Evolutionary conservation across 2,888 invertebrate species (phyloP).

Genomic region (Catocala nupta): DNA sequence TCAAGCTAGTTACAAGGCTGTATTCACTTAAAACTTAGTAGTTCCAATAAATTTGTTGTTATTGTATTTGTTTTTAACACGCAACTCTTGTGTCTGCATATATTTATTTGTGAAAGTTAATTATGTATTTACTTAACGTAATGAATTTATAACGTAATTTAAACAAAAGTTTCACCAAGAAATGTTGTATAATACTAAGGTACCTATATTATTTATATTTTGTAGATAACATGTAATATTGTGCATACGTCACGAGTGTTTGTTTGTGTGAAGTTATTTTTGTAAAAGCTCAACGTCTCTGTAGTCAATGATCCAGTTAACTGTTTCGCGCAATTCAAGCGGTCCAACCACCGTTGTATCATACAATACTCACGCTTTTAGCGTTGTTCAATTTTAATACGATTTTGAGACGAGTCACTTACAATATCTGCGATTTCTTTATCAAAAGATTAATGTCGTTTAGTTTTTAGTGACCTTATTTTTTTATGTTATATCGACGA

Average conservation of each 20-base stretch:
- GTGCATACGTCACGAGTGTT: neutral
- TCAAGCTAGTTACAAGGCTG: conserved; percentile 24
- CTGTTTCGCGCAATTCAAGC: conserved; percentile 37
- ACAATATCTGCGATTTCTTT: no score
- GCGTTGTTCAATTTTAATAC: neutral
- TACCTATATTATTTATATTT: no score
- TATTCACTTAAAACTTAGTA: conserved; percentile 28
- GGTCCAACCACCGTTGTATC: conserved; percentile 31
- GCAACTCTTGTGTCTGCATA: conserved; percentile 14
- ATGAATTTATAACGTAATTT: no score
- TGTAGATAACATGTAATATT: neutral
- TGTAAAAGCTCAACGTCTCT: conserved; percentile 3
- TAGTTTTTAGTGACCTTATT: no score
- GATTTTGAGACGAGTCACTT: no score
- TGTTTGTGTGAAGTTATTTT: conserved; percentile 3
- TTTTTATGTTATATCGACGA: no score
- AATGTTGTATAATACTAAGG: no score
- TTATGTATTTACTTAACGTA: neutral
- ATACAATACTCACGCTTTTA: conserved; percentile 1
- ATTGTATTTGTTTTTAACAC: conserved; percentile 35
- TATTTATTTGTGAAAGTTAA: neutral
- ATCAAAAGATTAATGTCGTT: no score
- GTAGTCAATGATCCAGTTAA: conserved; percentile 20
- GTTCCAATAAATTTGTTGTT: conserved; percentile 29
- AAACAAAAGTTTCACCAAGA: no score